Evolutionary conservation across 2,113 vertebrate genomes (phyloP), one percentile per base, ranked within the genome.

Genomic region (Cavia aperea): DNA sequence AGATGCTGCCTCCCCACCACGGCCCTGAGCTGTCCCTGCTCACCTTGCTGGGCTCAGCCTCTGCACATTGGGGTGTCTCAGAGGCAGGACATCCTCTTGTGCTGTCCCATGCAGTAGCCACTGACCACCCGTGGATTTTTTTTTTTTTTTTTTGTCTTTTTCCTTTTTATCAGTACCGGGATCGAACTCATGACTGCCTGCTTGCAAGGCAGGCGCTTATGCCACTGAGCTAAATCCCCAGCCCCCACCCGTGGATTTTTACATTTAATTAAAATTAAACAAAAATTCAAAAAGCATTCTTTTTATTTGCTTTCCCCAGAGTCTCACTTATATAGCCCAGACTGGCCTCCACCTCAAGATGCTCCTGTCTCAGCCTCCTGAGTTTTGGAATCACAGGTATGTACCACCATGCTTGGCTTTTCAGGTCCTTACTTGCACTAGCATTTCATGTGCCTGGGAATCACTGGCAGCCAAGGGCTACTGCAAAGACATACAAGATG

Each of bases 241-340:
- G 39, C 92, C 43, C 29, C 88, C 70, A 60, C 92, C 43, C 29
- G 39, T 23, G 68, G 39, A 49, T 88, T 82, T 86, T 92, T 54
- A 43, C 7, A 8, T 65, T 66, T n/a, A 26, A 31, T 93, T 39
- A 62, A 60, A 81, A 81, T 60, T 19, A 88, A 72, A 62, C 24
- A 68, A 39, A 63, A 77, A 3, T 19, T 46, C 15, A 54, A 39
- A 39, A 39, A 39, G 39, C 39, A 39, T 39, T 39, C 39, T 39
- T 39, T 39, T 39, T 39, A 39, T 39, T 39, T 39, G 39, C 39
- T 39, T 39, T 39, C 39, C 39, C 39, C 39, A 39, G 51, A 54
- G 51, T 54, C 51, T 54, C 51, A 54, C 11, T 54, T 12, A 54
- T 43, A 46, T 51, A 78, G 26, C 15, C 75, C 14, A 78, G 11